Evolutionary conservation across 2,113 vertebrate genomes (phyloP).

Genomic region (Rhinogobius similis): DNA sequence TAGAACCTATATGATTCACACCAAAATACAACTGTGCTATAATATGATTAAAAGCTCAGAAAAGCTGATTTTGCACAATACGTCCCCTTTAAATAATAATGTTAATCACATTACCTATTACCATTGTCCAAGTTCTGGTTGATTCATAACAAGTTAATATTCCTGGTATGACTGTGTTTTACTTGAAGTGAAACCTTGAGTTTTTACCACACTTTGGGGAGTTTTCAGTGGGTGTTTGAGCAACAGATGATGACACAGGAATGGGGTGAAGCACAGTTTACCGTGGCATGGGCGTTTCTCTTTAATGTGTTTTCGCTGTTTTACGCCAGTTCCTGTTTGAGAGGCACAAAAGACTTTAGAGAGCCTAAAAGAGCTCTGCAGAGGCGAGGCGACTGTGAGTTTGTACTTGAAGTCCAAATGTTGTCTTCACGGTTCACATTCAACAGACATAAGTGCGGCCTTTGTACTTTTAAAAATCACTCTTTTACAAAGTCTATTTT

Average conservation of each 20-base stretch:
- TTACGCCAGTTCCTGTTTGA: conserved; percentile 57
- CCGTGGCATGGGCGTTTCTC: neutral
- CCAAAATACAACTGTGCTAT: too few relatives aligned
- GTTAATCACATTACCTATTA: too few relatives aligned
- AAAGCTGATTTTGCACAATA: too few relatives aligned
- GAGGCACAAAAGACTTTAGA: conserved; percentile 21
- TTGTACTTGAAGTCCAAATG: neutral
- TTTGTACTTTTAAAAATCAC: neutral
- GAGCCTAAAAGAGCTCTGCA: conserved; percentile 2
- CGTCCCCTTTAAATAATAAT: too few relatives aligned
- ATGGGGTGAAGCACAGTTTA: conserved; percentile 9
- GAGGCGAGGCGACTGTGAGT: conserved; percentile 5
- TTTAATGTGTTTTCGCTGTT: conserved; percentile 15
- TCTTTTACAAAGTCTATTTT: neutral
- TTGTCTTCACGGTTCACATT: neutral
- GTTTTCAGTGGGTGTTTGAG: neutral
- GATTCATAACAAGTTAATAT: neutral
- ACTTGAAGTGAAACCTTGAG: neutral
- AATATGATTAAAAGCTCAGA: too few relatives aligned
- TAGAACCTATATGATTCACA: too few relatives aligned
- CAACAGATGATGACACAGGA: conserved; percentile 4
- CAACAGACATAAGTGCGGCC: neutral
- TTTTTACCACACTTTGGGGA: neutral
- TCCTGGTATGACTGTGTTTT: neutral
- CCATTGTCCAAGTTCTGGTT: too few relatives aligned